phyloP scores from a whole-genome alignment of 2,113 vertebrate species.

The Tyrannus savana region DNA sequence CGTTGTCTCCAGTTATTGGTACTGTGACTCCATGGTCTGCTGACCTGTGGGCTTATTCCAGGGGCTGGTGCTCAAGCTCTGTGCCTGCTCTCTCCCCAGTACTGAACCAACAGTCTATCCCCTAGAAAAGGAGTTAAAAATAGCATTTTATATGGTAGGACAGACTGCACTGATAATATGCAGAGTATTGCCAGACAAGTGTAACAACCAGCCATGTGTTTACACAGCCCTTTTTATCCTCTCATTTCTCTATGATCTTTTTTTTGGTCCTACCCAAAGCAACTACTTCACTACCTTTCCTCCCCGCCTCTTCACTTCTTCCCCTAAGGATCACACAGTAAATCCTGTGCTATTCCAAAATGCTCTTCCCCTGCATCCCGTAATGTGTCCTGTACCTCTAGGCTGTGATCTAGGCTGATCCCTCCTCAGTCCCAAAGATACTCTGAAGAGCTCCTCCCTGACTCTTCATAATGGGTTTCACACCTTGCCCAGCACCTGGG shows the following conservation, averaged over 20 bases:
- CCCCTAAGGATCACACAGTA: not conserved
- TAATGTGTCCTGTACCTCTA: not conserved
- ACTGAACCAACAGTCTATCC: not conserved
- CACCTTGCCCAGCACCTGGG: not conserved
- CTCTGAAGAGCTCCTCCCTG: not conserved
- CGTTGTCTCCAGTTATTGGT: not conserved
- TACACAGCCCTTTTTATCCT: not conserved
- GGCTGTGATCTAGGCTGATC: not conserved
- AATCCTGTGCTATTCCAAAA: not conserved
- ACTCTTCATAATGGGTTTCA: not conserved
- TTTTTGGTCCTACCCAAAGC: not conserved
- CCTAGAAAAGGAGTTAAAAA: not conserved
- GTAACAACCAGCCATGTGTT: fast-evolving
- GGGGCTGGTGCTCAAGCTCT: not conserved
- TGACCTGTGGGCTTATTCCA: not conserved
- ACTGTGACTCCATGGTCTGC: too few species aligned
- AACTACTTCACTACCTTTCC: not conserved
- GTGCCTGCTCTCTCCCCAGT: not conserved
- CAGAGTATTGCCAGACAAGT: not conserved
- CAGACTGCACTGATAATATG: not conserved
- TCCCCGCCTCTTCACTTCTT: not conserved
- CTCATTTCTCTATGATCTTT: not conserved
- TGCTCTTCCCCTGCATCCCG: not conserved
- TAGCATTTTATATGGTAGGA: not conserved
- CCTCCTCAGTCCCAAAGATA: not conserved